Base-by-base conservation (phyloP, 2,113 vertebrate species). In the Ranitomeya imitator region DNA sequence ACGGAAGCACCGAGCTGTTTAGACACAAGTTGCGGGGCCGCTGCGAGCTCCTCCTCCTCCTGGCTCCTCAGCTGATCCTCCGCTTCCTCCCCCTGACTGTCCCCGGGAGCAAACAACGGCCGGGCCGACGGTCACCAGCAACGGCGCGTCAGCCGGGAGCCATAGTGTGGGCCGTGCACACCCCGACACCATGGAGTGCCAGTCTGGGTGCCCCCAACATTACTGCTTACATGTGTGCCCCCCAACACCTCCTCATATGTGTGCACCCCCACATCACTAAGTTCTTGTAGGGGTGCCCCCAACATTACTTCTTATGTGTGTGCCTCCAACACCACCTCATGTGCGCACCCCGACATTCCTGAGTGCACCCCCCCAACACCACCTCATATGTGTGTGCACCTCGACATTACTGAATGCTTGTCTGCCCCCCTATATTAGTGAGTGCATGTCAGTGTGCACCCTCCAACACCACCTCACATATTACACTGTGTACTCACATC, bases 51-150 rank as follows among this genome's bases (percentile, higher is more conserved):
- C 85, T 26, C 52, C 85, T 26, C 71, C 69, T 45, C 71, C 69
- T 45, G 52, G 85, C 54, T 60, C 81, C 80, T 88, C 87, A 88
- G 87, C 87, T 88, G 87, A 88, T 88, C 87, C 69, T 54, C 80
- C 37, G 87, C 87, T 83, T 88, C 80, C 87, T 88, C 87, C 86
- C 86, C 69, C 87, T 61, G 54, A 31, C 83, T 21, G 63, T 82
- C 86, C 52, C 79, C 79, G 15, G 76, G 86, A 80, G 37, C 82
- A 26, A 10, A 73, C 71, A 19, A 37, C 7, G 73, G 73, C 73
- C 73, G 19, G 45, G 0, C 71, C 71, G n/a, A 57, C 8, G 37
- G 37, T 45, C 37, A 45, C 37, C 37, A 45, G 1, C 37, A 45
- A 37, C 37, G 37, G 37, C 37, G 37, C 37, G 0, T 0, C 37